Evolutionary conservation across 2,797 vertebrate species (phyloP).

Genomic region (Eremophila alpestris): DNA sequence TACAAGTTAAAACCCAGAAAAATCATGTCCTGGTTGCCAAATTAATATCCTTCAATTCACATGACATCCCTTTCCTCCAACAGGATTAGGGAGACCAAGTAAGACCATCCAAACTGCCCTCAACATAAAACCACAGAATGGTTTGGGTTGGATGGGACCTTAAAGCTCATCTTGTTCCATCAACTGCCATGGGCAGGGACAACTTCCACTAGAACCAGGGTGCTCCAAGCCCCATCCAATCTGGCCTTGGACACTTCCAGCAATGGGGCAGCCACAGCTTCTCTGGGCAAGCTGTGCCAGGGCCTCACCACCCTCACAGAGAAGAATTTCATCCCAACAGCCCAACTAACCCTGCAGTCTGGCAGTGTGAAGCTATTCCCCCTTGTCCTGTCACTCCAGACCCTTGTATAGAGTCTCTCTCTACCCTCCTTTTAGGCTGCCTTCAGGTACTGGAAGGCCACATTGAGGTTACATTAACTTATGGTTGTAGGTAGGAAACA

Average conservation of each 20-base stretch:
- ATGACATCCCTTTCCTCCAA: background rate
- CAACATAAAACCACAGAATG: background rate
- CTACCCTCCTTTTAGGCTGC: background rate
- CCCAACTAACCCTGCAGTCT: background rate
- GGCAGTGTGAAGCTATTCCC: background rate
- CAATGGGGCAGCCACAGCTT: background rate
- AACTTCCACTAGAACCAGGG: rapidly evolving
- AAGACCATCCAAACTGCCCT: background rate
- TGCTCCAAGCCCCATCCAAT: background rate
- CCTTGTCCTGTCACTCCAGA: background rate
- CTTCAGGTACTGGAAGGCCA: background rate
- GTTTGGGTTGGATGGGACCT: background rate
- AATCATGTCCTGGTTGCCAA: background rate
- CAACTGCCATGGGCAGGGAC: background rate
- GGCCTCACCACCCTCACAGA: background rate
- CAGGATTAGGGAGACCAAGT: background rate
- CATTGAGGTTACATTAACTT: background rate
- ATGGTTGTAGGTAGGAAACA: background rate
- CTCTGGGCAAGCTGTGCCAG: background rate
- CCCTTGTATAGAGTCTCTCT: background rate
- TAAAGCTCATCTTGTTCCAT: background rate
- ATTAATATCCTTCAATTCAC: background rate
- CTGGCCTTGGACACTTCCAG: background rate
- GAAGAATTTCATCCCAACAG: background rate
- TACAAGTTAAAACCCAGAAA: background rate